phyloP scores from a whole-genome alignment of 2,113 vertebrate species.

The Epinephelus lanceolatus region DNA sequence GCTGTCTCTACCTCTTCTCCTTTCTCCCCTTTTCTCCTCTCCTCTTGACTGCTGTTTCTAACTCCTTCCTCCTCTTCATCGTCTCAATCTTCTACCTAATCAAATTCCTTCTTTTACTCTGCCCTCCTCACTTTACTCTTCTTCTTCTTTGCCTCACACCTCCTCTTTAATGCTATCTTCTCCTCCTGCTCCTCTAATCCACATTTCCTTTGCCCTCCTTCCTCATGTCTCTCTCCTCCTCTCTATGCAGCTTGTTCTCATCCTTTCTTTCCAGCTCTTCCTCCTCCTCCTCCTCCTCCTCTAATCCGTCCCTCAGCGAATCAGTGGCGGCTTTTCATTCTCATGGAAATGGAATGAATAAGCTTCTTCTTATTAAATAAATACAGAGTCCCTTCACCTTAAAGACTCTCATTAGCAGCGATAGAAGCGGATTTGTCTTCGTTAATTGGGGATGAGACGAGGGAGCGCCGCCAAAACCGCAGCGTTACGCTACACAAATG shows the following conservation, averaged over 20 bases:
- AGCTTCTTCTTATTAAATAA: constrained; percentile 68
- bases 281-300: constrained; percentile 17
- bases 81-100: neutral
- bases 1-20: no score
- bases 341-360: constrained; percentile 69
- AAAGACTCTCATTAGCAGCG: constrained; percentile 78
- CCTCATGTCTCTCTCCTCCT: neutral
- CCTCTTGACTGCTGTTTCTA: no score
- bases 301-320: constrained; percentile 51
- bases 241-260: neutral
- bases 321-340: constrained; percentile 50
- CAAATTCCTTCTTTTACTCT: neutral
- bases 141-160: neutral
- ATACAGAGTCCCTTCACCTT: constrained; percentile 71
- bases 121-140: neutral
- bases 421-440: constrained; percentile 75
- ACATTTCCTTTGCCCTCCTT: neutral
- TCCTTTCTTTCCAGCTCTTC: neutral
- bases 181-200: neutral
- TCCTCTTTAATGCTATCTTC: neutral
- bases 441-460: constrained; percentile 80
- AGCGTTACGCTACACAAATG: neutral
- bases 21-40: neutral
- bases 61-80: no score
- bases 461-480: constrained; percentile 47